These are phyloP conservation scores for Oreohelix idahoensis DNA, from an alignment of 1,140 invertebrate genomes.

Conservation along the genomic window DNA sequence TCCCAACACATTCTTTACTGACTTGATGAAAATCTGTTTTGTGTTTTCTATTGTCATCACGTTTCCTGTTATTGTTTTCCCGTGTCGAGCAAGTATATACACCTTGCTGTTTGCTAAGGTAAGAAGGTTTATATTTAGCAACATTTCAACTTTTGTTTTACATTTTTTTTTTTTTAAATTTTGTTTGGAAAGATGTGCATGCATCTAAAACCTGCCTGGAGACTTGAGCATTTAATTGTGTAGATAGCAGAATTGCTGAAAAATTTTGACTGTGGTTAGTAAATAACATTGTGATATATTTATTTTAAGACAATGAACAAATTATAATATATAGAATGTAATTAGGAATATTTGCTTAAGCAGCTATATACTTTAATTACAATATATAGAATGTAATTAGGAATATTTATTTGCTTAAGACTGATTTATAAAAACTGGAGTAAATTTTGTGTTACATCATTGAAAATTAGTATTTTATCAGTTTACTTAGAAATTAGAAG, in stretches of 20 bases:
- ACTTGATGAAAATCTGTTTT: conserved; percentile 83
- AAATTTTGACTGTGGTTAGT: background rate
- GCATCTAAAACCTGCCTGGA: background rate
- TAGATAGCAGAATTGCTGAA: background rate
- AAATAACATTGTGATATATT: no score
- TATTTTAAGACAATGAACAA: no score
- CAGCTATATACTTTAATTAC: no score
- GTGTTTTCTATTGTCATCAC: conserved; percentile 94
- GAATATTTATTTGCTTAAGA: no score
- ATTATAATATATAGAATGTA: no score
- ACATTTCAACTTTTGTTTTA: background rate
- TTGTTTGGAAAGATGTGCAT: background rate
- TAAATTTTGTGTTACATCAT: no score
- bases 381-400: no score
- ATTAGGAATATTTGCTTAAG: no score
- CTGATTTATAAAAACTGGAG: no score
- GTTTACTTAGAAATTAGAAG: no score
- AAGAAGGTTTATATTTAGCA: conserved; percentile 45
- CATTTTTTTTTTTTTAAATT: background rate
- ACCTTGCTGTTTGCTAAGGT: conserved; percentile 91
- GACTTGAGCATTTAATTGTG: background rate
- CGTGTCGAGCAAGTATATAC: conserved; percentile 92
- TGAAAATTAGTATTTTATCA: no score
- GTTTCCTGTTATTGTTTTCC: conserved; percentile 97
- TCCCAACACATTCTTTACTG: conserved; percentile 82